Base-by-base conservation (phyloP, 2,797 vertebrate species). In the Octomys mimax region DNA sequence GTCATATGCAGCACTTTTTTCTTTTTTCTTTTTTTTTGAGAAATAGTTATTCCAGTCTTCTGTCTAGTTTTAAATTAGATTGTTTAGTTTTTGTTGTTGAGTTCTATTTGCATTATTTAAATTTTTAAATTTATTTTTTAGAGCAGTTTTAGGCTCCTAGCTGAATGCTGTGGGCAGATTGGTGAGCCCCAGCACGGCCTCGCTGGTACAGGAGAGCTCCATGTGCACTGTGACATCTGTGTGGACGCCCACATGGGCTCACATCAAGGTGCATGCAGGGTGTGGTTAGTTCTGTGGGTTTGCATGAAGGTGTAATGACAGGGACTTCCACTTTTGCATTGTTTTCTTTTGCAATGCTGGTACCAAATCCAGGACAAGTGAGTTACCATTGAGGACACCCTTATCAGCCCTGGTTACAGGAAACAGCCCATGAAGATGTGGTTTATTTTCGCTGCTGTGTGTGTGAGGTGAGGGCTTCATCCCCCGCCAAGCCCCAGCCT, bases 401-500 rank as follows among this genome's bases (percentile, higher is more conserved):
- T 24, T 39, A 6, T 73, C 42, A 22, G 2, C 4, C 80, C 1
- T 3, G 64, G 46, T 11, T 68, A 59, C 33, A 31, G 61, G 87
- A 79, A 86, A 5, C 6, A 39, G 5, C 21, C 26, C 6, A 1
- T 22, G 28, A 22, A 57, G 26, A 78, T 19, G 28, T 16, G 54
- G 71, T 46, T 36, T 18, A 1, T 64, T 24, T 46, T 68, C 18
- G 33, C 3, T 9, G 24, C 46, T 26, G 79, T 31, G 49, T 12
- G 12, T 42, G 28, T 8, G 33, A 59, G 57, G 13, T 3, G 4
- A 81, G 39, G 3, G 3, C 6, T 52, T 39, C 33, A 0, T 2
- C 36, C 2, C 5, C 66, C 13, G 8, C 18, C 18, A 6, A 11
- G 0, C 14, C 52, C n/a, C 3, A 31, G n/a, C 1, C n/a, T 90